Evolutionary conservation across 2,797 vertebrate genomes (phyloP), one percentile per base, ranked within the genome.

Genomic region (Clarias fuscus): DNA sequence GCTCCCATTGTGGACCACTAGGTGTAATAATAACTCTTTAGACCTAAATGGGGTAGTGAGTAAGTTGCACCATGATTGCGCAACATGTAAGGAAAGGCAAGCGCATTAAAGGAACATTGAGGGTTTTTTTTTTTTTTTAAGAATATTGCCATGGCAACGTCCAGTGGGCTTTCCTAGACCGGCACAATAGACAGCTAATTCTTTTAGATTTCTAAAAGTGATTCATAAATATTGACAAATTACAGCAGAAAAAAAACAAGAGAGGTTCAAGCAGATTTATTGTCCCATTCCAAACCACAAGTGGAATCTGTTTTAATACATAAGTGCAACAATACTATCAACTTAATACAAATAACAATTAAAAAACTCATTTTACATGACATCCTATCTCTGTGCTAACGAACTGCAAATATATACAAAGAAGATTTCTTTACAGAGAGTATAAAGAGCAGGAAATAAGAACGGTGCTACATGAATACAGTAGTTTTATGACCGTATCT

Each of bases 321-420:
- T 83, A 83, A 87, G 84, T 90, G 82, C 73, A 87, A 90, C 87
- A 87, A 90, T 87, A 87, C 85, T 83, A 79, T 76, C 82, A 87
- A 84, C 77, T 43, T 80, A 85, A 87, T 77, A 86, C 14, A 75
- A 86, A 89, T 86, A 88, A 85, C 81, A 75, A 83, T 86, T 79
- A 86, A 89, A 91, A 56, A 88, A 88, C 83, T 88, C 68, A 86
- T 89, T 82, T 90, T 89, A 92, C 88, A 89, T 91, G 85, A 90
- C 90, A 91, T 90, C 87, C 89, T 91, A 92, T 68, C 84, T 89
- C 89, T 90, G 86, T 89, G 89, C 88, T 88, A 90, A 91, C 86
- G 81, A 89, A 90, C 87, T 88, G 90, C 84, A 92, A 91, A 91
- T 90, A 90, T 88, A 88, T 90, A 91, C 48, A 40, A 82, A 86